Percentiles rank a stretch among this genome's conserved stretches.
Conservation (phyloP, 2,113 vertebrate genomes). For the Girardinichthys multiradiatus region DNA sequence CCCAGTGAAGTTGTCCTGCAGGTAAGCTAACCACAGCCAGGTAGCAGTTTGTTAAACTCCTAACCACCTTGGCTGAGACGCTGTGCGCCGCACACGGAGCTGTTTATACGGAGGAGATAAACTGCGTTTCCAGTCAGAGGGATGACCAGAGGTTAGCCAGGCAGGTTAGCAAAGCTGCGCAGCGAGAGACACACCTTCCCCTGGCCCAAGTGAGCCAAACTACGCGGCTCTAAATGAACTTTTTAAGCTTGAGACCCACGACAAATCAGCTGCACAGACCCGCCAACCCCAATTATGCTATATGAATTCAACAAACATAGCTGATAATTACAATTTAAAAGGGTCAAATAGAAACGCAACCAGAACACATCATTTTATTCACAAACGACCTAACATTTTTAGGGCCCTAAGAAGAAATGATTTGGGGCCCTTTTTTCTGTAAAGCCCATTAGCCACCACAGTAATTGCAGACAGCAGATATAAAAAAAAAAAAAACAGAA, state of each 20-base stretch:
- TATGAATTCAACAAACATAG: background rate
- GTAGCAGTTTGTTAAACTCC: conserved; percentile 1
- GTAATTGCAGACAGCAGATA: too few species aligned
- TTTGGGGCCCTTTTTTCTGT: too few species aligned
- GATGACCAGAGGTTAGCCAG: conserved; percentile 40
- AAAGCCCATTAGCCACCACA: too few species aligned
- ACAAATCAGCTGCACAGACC: background rate
- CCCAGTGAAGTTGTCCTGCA: conserved; percentile 93
- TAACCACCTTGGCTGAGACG: too few species aligned
- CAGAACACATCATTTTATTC: background rate
- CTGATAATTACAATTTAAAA: background rate
- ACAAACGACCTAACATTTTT: too few species aligned
- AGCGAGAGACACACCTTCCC: conserved; percentile 76
- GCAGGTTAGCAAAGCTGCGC: conserved; percentile 64
- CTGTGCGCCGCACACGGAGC: background rate
- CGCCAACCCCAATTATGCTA: background rate
- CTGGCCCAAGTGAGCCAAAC: conserved; percentile 62
- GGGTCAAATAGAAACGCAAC: background rate
- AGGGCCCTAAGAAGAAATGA: too few species aligned
- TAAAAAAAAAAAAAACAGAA: too few species aligned
- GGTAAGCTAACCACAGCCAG: conserved; percentile 78
- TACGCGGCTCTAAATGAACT: background rate
- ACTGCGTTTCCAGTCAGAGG: conserved; percentile 16
- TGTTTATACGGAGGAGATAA: background rate
- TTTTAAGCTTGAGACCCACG: background rate